Evolutionary conservation across 2,888 invertebrate species (phyloP).

Genomic region (Muscina levida): DNA sequence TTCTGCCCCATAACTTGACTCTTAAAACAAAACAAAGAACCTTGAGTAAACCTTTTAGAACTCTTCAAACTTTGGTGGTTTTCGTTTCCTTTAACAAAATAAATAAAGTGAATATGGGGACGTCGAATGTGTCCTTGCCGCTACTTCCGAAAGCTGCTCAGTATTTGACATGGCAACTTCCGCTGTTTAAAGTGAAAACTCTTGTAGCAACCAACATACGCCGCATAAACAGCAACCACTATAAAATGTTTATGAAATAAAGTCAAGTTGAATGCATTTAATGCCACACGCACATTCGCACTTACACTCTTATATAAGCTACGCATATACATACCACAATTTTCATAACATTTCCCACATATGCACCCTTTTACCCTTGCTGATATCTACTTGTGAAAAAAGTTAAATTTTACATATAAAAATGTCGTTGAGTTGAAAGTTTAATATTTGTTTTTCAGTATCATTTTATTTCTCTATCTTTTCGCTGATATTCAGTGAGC

Average conservation of each 20-base stretch:
- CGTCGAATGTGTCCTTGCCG: constrained; percentile 3
- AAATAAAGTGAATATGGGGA: no score
- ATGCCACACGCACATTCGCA: constrained; percentile 12
- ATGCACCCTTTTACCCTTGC: no score
- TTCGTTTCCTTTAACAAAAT: no score
- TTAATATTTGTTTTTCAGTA: no score
- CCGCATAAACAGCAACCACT: constrained; percentile 36
- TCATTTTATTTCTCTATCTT: not conserved
- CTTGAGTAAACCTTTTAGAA: no score
- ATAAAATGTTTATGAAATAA: constrained; percentile 35
- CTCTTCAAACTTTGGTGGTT: no score
- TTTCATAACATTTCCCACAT: no score
- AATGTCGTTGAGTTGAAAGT: not conserved
- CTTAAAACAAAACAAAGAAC: no score
- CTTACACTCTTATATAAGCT: not conserved
- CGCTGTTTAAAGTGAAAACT: constrained; percentile 41
- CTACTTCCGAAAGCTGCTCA: constrained; percentile 14
- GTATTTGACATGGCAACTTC: constrained; percentile 15
- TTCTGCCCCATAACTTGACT: no score
- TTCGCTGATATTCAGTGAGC: constrained; percentile 13
- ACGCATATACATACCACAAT: not conserved
- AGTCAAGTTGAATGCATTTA: constrained; percentile 29
- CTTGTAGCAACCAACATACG: constrained; percentile 37
- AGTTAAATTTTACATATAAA: constrained; percentile 24
- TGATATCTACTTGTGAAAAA: not conserved